These are phyloP conservation scores for Nephrotoma guestfalica DNA, from an alignment of 2,888 invertebrate genomes.

Conservation along the genomic window DNA sequence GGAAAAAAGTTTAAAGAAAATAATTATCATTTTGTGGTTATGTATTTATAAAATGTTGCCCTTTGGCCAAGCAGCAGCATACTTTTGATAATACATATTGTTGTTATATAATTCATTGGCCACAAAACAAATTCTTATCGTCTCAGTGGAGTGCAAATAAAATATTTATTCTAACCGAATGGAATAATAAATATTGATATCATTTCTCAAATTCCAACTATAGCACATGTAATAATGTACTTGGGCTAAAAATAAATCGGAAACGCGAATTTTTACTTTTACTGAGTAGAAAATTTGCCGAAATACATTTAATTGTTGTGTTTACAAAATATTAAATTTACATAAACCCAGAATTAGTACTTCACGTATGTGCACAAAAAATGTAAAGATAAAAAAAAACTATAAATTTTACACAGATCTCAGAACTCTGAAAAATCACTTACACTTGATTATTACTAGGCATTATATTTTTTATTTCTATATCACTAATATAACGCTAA, in stretches of 20 bases:
- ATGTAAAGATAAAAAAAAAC: no score
- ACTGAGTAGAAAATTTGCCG: neutral
- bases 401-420: neutral
- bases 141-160: neutral
- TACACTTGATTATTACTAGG: neutral
- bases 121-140: neutral
- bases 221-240: neutral
- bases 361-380: no score
- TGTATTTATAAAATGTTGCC: neutral
- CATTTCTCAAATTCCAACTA: neutral
- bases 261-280: neutral
- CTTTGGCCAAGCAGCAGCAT: neutral
- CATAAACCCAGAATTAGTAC: neutral
- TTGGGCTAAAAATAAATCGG: neutral
- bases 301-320: neutral
- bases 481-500: no score
- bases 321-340: neutral
- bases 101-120: neutral
- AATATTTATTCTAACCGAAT: neutral
- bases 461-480: neutral
- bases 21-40: neutral
- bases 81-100: neutral
- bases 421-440: neutral
- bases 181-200: neutral
- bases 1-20: neutral